A percentile compares a stretch with the other conserved stretches of the same genome.
Evolutionary conservation across 2,888 invertebrate species (phyloP).

Genomic region (Coecobrya sp.): DNA sequence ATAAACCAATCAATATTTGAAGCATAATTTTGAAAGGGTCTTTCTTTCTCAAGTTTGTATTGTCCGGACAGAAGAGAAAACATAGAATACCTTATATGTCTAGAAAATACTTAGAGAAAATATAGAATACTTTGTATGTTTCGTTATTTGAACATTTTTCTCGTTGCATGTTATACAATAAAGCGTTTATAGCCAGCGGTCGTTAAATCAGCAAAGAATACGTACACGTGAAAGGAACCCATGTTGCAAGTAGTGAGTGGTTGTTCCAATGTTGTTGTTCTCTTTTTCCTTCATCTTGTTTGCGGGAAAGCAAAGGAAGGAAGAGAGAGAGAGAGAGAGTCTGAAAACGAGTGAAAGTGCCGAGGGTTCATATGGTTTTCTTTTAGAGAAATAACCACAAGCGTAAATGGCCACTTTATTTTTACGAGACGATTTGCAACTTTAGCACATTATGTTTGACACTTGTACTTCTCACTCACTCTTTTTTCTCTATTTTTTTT

Average conservation of each 20-base stretch:
- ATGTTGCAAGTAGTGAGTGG: neutral
- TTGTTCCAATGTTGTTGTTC: slow-evolving; percentile 10
- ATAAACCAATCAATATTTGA: no score
- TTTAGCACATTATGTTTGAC: slow-evolving; percentile 84
- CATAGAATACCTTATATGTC: no score
- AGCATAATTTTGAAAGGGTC: no score
- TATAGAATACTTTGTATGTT: no score
- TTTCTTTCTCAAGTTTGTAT: no score
- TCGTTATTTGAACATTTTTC: no score
- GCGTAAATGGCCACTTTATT: slow-evolving; percentile 84
- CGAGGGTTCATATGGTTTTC: slow-evolving; percentile 62
- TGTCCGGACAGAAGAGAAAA: no score
- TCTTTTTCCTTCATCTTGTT: neutral
- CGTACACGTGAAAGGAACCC: neutral
- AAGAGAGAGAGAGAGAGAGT: neutral
- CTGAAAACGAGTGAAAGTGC: slow-evolving; percentile 58
- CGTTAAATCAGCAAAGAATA: neutral
- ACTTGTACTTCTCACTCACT: slow-evolving; percentile 81
- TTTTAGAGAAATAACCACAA: slow-evolving; percentile 75
- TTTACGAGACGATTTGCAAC: slow-evolving; percentile 85
- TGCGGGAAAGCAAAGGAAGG: no score
- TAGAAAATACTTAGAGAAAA: no score
- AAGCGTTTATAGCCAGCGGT: neutral
- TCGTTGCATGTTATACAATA: no score
- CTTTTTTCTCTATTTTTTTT: neutral